Conservation (phyloP, 2,888 invertebrate genomes). For the Drosophila pseudotakahashii region DNA sequence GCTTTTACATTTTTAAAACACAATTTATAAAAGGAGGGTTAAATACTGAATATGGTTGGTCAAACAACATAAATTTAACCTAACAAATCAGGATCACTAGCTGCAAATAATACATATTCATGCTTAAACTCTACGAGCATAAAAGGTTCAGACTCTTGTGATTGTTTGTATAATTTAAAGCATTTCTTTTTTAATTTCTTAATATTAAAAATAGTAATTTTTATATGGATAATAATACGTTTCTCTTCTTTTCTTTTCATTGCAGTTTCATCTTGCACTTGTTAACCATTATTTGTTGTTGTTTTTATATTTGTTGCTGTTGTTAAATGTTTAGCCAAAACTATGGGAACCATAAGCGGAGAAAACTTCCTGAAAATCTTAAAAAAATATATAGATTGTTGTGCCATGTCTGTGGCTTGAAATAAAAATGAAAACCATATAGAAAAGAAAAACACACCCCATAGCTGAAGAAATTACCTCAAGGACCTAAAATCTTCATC, state of each 20-base stretch:
- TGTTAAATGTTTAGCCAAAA: conserved; percentile 75
- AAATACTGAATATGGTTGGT: too few relatives aligned
- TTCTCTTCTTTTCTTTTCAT: conserved; percentile 8
- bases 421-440: conserved; percentile 47
- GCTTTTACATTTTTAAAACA: too few relatives aligned
- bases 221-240: neutral
- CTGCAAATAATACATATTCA: too few relatives aligned
- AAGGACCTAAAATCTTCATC: conserved; percentile 16
- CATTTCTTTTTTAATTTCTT: too few relatives aligned
- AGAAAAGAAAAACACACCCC: conserved; percentile 43
- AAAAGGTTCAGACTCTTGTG: too few relatives aligned
- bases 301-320: conserved; percentile 73
- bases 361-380: conserved; percentile 15
- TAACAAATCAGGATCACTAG: too few relatives aligned
- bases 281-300: conserved; percentile 68
- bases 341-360: conserved; percentile 62
- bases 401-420: conserved; percentile 73
- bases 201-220: neutral
- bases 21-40: too few relatives aligned
- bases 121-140: too few relatives aligned
- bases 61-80: too few relatives aligned
- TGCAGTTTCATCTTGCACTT: conserved; percentile 63
- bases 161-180: neutral
- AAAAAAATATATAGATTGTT: conserved; percentile 53
- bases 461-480: conserved; percentile 44